Base-by-base conservation (phyloP, 1,140 invertebrate genomes). In the Trinorchestia longiramus region DNA sequence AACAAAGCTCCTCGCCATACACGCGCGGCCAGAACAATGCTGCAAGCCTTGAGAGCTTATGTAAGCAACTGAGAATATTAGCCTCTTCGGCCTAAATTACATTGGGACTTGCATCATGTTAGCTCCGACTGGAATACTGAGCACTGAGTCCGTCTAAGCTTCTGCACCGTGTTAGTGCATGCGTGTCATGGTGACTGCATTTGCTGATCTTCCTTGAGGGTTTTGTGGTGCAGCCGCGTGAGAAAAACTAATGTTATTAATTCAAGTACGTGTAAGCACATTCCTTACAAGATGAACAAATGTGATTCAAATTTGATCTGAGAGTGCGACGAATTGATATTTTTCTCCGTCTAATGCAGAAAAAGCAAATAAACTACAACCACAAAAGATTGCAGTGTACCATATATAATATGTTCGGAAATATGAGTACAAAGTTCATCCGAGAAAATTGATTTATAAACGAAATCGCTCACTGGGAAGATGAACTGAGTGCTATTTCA, bases 61-160 rank as follows among this genome's bases (percentile, higher is more conserved):
- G 92, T 94, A 94, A 94, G 92, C 44, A 94, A 36, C 92, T 94
- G 44, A 94, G 92, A 94, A 94, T 94, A 94, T 94, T 94, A 94
- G 92, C 92, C 43, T 44, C 43, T 45, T n/a, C n/a, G 92, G 40
- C 41, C 92, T 94, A 94, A 94, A 94, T 94, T 44, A 94, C 92
- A 47, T 94, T 45, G 40, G 92, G 43, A 43, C 44, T 94, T 94
- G 92, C 92, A 94, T 94, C 92, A 94, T 94, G 92, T 94, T 94
- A 45, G 43, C 41, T n/a, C 43, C 36, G 92, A 45, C 44, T 94
- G 44, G 92, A 94, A 94, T 94, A 47, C 92, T n/a, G 92, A 94
- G 44, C 92, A 44, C 88, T 28, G 28, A 90, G 43, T 90, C 43
- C 88, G 88, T 43, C 62, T 77, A 77, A 36, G 62, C 62, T 28